Base-by-base conservation (phyloP, 2,797 vertebrate genomes). In the Acanthopagrus latus region DNA sequence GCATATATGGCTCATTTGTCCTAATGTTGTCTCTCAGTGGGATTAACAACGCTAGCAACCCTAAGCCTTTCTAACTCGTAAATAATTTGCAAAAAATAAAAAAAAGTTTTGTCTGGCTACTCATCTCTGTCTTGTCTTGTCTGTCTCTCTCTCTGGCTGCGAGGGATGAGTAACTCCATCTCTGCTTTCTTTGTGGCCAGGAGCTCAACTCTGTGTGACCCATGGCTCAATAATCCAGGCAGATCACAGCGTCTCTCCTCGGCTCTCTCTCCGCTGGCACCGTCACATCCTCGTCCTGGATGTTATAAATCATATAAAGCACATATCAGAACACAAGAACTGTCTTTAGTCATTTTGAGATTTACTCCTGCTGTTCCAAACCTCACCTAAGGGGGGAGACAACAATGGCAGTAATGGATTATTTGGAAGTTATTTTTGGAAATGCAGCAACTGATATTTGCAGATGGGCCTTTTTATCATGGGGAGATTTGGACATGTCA, bases 141-240 rank as follows among this genome's bases (percentile, higher is more conserved):
- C 68, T 63, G 1, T 66, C 27, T 65, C 33, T 65, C 33, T 9
- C 4, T 74, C 20, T 27, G 51, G 41, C 64, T 87, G 72, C 75
- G 70, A 60, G 52, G 72, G 76, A 86, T 80, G 74, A 79, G 79
- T 86, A 86, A 91, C 78, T 81, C 73, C 84, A 87, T 90, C 65
- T 84, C 65, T 81, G 64, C 80, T 65, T 66, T 80, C 81, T 86
- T 75, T 60, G 66, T 74, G 81, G 65, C 80, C 88, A 94, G 91
- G 93, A 92, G 93, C 93, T 93, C 83, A 91, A 86, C 91, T 91
- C 82, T 85, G 70, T 71, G n/a, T 89, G 88, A 83, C 82, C 86
- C 82, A 87, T 43, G 10, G 78, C 78, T 60, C 63, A 27, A 73
- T 43, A 83, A 89, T 86, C 83, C 80, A 62, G 65, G 60, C 64